These are phyloP conservation scores for Thalassarche chlororhynchos DNA, from an alignment of 2,113 vertebrate genomes.

Conservation along the genomic window DNA sequence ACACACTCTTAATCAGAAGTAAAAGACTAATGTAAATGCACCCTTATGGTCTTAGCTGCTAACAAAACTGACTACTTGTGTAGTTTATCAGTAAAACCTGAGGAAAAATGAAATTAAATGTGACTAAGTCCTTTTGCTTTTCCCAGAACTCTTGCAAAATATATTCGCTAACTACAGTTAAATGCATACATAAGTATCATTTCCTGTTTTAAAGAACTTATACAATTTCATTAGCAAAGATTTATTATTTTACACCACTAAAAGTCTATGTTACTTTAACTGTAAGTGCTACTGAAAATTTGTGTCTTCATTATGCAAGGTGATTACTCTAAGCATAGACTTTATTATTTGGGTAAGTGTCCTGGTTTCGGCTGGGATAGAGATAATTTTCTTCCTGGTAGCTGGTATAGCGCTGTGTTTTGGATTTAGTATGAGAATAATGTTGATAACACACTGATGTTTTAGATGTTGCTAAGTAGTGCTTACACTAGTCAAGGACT, in stretches of 20 bases:
- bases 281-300: background rate
- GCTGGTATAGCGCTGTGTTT: no score
- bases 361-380: no score
- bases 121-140: background rate
- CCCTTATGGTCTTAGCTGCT: background rate
- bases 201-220: background rate
- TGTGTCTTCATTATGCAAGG: background rate
- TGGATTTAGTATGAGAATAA: no score
- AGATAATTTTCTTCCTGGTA: no score
- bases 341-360: background rate
- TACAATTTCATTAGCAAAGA: background rate
- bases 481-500: no score
- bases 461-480: no score
- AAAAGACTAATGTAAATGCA: background rate
- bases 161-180: background rate
- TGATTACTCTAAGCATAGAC: background rate
- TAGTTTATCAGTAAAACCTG: background rate
- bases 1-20: background rate
- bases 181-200: background rate
- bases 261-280: background rate
- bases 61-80: background rate
- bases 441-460: no score
- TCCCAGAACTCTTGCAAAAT: background rate
- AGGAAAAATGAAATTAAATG: background rate
- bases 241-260: background rate